Conservation (phyloP, 1,140 invertebrate species). For the Agrilus planipennis region DNA sequence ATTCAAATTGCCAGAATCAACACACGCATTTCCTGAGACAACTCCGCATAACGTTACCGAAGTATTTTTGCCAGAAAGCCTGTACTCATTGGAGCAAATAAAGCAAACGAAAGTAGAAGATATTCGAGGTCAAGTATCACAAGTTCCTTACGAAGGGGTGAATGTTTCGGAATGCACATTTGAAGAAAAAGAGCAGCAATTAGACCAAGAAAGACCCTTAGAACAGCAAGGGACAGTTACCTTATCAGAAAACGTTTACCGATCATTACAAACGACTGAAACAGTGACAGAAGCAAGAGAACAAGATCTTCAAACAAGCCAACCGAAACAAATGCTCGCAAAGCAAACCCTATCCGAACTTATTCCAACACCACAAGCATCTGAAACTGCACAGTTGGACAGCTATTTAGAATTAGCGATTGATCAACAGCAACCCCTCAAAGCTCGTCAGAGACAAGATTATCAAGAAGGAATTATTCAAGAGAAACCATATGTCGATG, state of each 20-base stretch:
- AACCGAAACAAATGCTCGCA: conserved; percentile 15
- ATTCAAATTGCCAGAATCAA: conserved; percentile 28
- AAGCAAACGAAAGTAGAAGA: conserved; percentile 10
- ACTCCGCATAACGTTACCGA: too few species aligned
- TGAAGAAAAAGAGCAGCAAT: conserved; percentile 3
- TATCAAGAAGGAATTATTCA: conserved; percentile 17
- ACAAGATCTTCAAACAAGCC: conserved; percentile 6
- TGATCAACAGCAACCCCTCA: conserved; percentile 4
- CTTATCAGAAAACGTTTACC: not conserved
- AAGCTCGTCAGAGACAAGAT: conserved; percentile 14
- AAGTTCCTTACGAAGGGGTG: too few species aligned
- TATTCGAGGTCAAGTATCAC: too few species aligned
- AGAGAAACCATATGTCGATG: conserved; percentile 15
- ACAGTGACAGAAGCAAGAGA: conserved; percentile 5
- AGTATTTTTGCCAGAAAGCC: too few species aligned
- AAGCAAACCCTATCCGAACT: too few species aligned
- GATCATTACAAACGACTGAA: conserved; percentile 2
- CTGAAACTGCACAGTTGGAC: conserved; percentile 9
- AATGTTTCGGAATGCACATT: too few species aligned
- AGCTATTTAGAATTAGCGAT: conserved; percentile 14
- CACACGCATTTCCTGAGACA: conserved; percentile 22
- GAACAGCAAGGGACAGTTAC: conserved; percentile 1
- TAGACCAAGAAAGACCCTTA: too few species aligned
- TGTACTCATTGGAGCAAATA: too few species aligned
- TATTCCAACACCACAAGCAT: conserved; percentile 16